These are phyloP conservation scores for Yponomeuta evonymella DNA, from an alignment of 2,888 invertebrate species.

Conservation along the genomic window DNA sequence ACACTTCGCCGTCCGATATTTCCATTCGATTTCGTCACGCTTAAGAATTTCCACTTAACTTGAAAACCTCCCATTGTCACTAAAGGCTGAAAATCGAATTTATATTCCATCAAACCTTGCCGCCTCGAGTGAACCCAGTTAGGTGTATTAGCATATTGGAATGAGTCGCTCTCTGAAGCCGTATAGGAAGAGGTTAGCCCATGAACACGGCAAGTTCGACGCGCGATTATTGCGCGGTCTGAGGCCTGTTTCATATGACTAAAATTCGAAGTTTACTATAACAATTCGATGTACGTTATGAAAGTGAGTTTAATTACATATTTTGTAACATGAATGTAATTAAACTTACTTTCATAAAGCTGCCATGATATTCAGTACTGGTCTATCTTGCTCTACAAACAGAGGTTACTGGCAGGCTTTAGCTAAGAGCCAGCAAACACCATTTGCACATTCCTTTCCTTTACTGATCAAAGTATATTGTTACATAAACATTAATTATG, in stretches of 20 bases:
- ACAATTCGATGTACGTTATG: no score
- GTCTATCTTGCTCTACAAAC: no score
- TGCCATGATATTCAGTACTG: no score
- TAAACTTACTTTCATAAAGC: no score
- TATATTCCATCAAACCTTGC: slow-evolving; percentile 23
- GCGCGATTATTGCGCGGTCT: not conserved
- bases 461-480: no score
- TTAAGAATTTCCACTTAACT: slow-evolving; percentile 36
- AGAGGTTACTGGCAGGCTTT: no score
- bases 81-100: slow-evolving; percentile 40
- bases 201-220: not conserved
- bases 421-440: no score
- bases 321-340: no score
- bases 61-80: slow-evolving; percentile 36
- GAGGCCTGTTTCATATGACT: not conserved
- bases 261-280: no score
- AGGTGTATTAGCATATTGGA: slow-evolving; percentile 33
- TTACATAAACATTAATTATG: no score
- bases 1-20: slow-evolving; percentile 29
- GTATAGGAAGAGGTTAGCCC: not conserved
- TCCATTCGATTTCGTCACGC: slow-evolving; percentile 40
- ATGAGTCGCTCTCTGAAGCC: not conserved
- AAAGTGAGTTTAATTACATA: no score
- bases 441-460: no score
- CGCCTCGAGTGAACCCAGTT: slow-evolving; percentile 24